Percentiles rank a stretch among this genome's conserved stretches.
Conservation (phyloP, 2,888 invertebrate species). For the Notodonta ziczac region DNA sequence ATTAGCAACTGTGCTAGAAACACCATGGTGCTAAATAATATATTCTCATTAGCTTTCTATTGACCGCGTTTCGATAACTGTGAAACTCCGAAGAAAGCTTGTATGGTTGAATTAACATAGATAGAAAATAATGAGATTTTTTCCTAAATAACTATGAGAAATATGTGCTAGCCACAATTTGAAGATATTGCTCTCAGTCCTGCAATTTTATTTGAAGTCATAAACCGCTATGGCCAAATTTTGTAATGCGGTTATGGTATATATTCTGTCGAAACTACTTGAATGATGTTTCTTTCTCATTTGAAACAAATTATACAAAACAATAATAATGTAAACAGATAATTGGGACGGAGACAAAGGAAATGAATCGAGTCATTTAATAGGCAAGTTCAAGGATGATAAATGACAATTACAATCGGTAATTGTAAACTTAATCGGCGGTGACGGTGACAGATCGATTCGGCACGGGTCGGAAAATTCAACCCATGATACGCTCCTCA, state of each 20-base stretch:
- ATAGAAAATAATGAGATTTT: too few relatives aligned
- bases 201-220: not conserved
- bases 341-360: not conserved
- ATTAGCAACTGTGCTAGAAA: conserved; percentile 6
- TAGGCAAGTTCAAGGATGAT: conserved; percentile 53
- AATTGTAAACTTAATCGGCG: conserved; percentile 40
- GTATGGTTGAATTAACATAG: not conserved
- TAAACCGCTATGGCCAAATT: not conserved
- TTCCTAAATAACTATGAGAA: not conserved
- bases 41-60: conserved; percentile 1
- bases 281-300: not conserved
- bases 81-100: not conserved
- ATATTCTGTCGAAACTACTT: not conserved
- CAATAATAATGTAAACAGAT: not conserved
- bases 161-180: not conserved
- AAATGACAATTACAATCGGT: conserved; percentile 34
- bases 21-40: not conserved
- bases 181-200: not conserved
- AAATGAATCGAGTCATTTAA: conserved; percentile 17
- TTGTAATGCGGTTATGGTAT: not conserved
- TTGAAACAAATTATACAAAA: not conserved
- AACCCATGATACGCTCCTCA: conserved; percentile 22
- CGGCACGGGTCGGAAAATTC: conserved; percentile 37
- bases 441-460: conserved; percentile 54
- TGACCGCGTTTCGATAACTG: not conserved